A percentile compares a stretch with the other conserved stretches of the same genome.
These are phyloP conservation scores for Erebia epiphron DNA, from an alignment of 2,888 invertebrate species.

Conservation along the genomic window DNA sequence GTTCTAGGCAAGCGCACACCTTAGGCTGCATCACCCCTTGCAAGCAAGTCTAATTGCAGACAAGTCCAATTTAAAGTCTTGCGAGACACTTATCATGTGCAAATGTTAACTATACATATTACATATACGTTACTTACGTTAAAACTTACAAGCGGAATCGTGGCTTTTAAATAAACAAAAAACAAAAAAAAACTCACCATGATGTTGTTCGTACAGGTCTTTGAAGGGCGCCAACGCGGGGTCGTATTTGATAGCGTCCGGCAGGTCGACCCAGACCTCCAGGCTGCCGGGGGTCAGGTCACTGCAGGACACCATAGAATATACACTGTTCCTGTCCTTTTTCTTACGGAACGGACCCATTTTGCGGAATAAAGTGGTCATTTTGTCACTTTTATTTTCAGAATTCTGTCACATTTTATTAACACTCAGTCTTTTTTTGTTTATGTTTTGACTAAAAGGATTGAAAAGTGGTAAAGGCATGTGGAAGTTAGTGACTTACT, in stretches of 20 bases:
- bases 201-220: slow-evolving; percentile 77
- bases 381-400: slow-evolving; percentile 41
- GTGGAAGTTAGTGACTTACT: background rate
- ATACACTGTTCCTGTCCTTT: slow-evolving; percentile 57
- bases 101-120: too few species aligned
- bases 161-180: too few species aligned
- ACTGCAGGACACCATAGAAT: slow-evolving; percentile 77
- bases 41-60: too few species aligned
- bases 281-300: slow-evolving; percentile 84
- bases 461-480: background rate
- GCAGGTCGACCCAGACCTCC: slow-evolving; percentile 85
- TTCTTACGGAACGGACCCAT: slow-evolving; percentile 43
- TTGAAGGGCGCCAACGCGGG: slow-evolving; percentile 85
- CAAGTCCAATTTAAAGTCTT: too few species aligned
- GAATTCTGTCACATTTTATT: slow-evolving; percentile 11
- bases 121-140: too few species aligned
- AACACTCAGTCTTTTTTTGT: background rate
- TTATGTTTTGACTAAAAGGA: background rate
- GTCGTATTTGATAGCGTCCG: slow-evolving; percentile 86
- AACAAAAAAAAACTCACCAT: slow-evolving; percentile 58
- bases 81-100: too few species aligned
- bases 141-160: too few species aligned
- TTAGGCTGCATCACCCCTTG: too few species aligned
- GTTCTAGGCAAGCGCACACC: too few species aligned
- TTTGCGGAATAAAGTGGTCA: slow-evolving; percentile 52